Base-by-base conservation (phyloP, 1,140 invertebrate species). In the Ceratitis capitata region DNA sequence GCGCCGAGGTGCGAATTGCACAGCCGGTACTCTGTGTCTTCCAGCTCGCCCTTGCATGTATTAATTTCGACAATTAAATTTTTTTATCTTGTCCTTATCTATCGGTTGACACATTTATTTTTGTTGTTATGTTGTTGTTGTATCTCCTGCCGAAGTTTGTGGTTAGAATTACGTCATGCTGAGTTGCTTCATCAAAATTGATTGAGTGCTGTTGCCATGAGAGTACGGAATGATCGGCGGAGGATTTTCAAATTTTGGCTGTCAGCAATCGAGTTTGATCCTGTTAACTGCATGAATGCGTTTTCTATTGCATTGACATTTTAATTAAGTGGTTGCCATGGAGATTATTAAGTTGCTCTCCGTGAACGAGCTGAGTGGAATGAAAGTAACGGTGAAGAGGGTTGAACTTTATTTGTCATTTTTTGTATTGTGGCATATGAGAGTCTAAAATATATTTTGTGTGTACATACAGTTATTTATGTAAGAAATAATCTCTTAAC, bases 231-330 rank as follows among this genome's bases (percentile, higher is more conserved):
- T 53, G 32, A n/a, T 83, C 29, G 14, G 10, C 78, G 9, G 16
- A 16, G 47, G 10, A 35, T 83, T 14, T n/a, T 83, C 82, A n/a
- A n/a, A 45, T 19, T 83, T 29, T 35, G 19, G 16, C 47, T 53
- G 82, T 53, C 45, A 53, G n/a, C 19, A 51, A 6, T 26, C 26
- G 29, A 83, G 42, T 35, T 23, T 51, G 82, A 83, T 83, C 82
- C 45, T 83, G 23, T 83, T 51, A 83, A 53, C 5, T n/a, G 82
- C 45, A 16, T 83, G 82, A 53, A 29, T 35, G 82, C n/a, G 47
- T 23, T 29, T 49, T 49, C 29, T 42, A 42, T n/a, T 42, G 39
- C 32, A 14, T n/a, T 78, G n/a, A 78, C 12, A 78, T 78, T 78
- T 78, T 32, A 45, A 35, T 64, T 14, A 26, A 78, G 19, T 78